Evolutionary conservation across 2,888 invertebrate species (phyloP).

Genomic region (Chouioia cunea): DNA sequence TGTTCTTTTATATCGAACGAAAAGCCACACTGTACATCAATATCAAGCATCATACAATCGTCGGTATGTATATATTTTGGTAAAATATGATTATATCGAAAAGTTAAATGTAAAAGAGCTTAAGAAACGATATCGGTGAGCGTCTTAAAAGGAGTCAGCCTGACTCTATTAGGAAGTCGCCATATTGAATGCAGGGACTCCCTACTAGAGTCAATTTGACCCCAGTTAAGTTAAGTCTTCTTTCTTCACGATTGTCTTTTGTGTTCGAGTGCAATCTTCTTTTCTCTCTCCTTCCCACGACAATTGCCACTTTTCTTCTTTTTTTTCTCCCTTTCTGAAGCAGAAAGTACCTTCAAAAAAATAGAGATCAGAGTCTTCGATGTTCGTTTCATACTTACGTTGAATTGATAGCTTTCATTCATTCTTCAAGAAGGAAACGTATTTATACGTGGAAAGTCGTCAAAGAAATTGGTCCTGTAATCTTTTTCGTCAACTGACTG

Average conservation of each 20-base stretch:
- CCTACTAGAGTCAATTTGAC: constrained; percentile 99
- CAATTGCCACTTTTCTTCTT: not conserved
- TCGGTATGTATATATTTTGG: no score
- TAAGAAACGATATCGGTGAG: constrained; percentile 65
- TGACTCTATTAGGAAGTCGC: constrained; percentile 98
- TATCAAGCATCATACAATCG: no score
- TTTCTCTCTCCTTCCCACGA: constrained; percentile 29
- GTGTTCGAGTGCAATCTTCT: constrained; percentile 33
- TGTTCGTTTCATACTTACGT: no score
- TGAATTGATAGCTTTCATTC: not conserved
- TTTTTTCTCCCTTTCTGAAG: not conserved
- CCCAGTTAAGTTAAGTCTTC: constrained; percentile 78
- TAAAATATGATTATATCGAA: not conserved
- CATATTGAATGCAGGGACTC: constrained; percentile 87
- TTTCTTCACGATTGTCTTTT: constrained; percentile 53
- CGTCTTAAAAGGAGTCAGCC: constrained; percentile 91
- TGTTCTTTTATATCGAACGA: no score
- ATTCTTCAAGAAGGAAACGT: not conserved
- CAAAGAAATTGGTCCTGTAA: not conserved
- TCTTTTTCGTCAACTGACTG: no score
- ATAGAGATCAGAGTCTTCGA: no score
- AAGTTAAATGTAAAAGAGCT: not conserved
- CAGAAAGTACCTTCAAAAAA: no score
- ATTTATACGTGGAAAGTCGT: constrained; percentile 4
- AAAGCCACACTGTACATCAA: no score